Evolutionary conservation across 2,113 vertebrate species (phyloP), one percentile per base, ranked within the genome.

Genomic region (Petromus typicus): DNA sequence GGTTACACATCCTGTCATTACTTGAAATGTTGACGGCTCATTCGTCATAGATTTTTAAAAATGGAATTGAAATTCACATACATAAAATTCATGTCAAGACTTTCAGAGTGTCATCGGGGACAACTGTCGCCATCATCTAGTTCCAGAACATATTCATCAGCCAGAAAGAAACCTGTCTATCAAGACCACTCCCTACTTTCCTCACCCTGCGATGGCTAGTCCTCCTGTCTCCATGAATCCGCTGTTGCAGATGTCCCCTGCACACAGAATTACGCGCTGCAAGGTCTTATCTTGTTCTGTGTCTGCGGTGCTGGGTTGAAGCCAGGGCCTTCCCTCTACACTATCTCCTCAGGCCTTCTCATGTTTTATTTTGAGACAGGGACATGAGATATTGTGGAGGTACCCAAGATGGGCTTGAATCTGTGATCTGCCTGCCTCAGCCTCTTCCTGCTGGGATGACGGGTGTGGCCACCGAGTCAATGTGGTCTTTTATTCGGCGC

Each of bases 131-230:
- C 0, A 1, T 40, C 30, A 34, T 48, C 61, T 64, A 7, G 57
- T 51, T 63, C 37, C 45, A 66, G 37, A 11, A 57, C 11, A 7
- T 69, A 43, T 78, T 61, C 5, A 10, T 89, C 79, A 2, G 27
- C 64, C 45, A 1, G 22, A 43, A 56, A 51, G 34, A 48, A 51
- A 13, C 8, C 43, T 0, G 9, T 22, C 14, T 43, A 6, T 6
- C 2, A 20, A 14, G 5, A 34, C 7, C 61, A 4, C 7, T 20
- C n/a, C 34, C 64, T 10, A 0, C 7, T n/a, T 30, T 13, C 25
- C 54, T 3, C n/a, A 0, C 30, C 9, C 20, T 8, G 25, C 20
- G 27, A 1, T 37, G 0, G 5, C 20, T 0, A 2, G 63, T 40
- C 14, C 61, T 4, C 66, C 69, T 48, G 1, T 40, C n/a, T 84